Conservation (phyloP, 2,888 invertebrate genomes). For the Chloroclysta siterata region DNA sequence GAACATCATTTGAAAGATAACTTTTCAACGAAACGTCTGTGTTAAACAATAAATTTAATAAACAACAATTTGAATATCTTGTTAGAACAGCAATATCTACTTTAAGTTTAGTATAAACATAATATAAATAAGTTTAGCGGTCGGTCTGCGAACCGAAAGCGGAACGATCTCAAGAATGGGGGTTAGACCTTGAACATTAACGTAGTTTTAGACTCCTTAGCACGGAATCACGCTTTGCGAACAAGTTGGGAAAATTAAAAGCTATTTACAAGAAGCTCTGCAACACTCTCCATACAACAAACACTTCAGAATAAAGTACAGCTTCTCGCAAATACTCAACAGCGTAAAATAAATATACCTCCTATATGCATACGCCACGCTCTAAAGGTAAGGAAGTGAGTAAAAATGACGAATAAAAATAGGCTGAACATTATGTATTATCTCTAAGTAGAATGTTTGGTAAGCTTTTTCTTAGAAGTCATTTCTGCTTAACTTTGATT, state of each 20-base stretch:
- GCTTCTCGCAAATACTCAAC: conserved; percentile 5
- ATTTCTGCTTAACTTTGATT: conserved; percentile 4
- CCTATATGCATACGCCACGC: conserved; percentile 4
- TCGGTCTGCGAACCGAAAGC: conserved; percentile 35
- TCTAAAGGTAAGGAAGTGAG: conserved; percentile 11
- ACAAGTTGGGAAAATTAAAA: conserved; percentile 55
- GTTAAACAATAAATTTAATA: conserved; percentile 47
- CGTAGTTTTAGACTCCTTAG: conserved; percentile 47
- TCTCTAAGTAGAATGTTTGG: neutral
- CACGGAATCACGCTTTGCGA: conserved; percentile 52
- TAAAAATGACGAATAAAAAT: conserved; percentile 10
- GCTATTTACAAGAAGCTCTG: conserved; percentile 50
- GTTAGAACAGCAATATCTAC: conserved; percentile 42
- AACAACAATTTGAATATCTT: conserved; percentile 46
- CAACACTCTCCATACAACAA: conserved; percentile 21
- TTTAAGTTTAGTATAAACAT: conserved; percentile 47
- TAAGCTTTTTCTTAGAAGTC: conserved; percentile 1
- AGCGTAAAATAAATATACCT: conserved; percentile 4
- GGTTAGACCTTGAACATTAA: conserved; percentile 57
- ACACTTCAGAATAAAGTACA: conserved; percentile 14
- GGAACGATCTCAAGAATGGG: conserved; percentile 47
- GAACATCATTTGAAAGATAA: conserved; percentile 46
- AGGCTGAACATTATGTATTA: conserved; percentile 4
- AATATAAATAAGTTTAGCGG: conserved; percentile 48
- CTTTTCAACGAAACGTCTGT: conserved; percentile 49